Conservation (phyloP, 2,113 vertebrate species). For the Petromus typicus region DNA sequence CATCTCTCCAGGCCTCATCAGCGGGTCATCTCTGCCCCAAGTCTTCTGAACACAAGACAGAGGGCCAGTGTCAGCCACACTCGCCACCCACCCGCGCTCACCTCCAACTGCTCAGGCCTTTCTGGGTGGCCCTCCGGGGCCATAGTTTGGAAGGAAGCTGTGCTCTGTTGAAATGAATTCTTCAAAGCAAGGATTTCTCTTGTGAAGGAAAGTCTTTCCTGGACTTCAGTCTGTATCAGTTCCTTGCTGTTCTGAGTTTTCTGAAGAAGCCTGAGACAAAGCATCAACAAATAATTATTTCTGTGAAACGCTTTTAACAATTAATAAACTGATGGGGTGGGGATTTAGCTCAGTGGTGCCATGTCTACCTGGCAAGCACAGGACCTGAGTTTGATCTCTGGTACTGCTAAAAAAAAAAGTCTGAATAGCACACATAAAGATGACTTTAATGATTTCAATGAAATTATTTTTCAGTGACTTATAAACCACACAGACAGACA, state of each 20-base stretch:
- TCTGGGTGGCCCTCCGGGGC: conserved; percentile 77
- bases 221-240: conserved; percentile 87
- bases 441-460: neutral
- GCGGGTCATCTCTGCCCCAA: neutral
- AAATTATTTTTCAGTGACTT: neutral
- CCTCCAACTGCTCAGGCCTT: conserved; percentile 89
- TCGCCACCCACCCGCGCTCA: conserved; percentile 76
- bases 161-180: conserved; percentile 84
- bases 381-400: no score
- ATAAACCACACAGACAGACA: neutral
- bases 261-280: conserved; percentile 87
- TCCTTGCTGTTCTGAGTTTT: conserved; percentile 86
- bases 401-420: neutral
- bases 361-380: no score
- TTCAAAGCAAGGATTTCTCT: conserved; percentile 88
- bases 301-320: conserved; percentile 34
- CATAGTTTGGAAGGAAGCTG: conserved; percentile 77
- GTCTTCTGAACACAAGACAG: neutral
- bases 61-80: neutral
- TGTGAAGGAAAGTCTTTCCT: conserved; percentile 87
- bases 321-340: neutral
- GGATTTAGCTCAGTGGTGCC: no score
- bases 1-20: neutral
- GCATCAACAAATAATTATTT: conserved; percentile 18
- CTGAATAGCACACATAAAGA: neutral